Evolutionary conservation across 2,113 vertebrate species (phyloP), one percentile per base, ranked within the genome.

Genomic region (Heterotis niloticus): DNA sequence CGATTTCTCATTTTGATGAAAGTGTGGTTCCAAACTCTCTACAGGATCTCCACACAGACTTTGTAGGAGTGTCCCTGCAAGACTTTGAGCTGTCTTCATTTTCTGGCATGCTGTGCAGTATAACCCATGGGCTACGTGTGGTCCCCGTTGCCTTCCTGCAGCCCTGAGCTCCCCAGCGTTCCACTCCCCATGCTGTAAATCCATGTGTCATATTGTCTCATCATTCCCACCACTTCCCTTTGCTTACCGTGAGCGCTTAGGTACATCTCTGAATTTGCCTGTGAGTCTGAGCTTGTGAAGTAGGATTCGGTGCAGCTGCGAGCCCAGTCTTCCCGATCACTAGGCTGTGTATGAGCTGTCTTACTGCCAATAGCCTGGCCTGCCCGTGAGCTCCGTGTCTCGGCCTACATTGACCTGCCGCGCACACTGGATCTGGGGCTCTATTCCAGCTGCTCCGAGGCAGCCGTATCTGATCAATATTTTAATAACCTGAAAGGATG

Each of bases 401-500:
- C 17, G 24, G 44, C 51, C 17, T 72, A 10, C 51, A 18, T 69
- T 20, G 16, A 51, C 17, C 17, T 72, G 69, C 23, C 29, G 34
- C 28, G 13, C 23, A 12, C 67, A 4, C 23, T 28, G 18, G 81
- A 79, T 86, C 88, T 87, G 85, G 84, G 84, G 86, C 80, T 85
- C 80, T 71, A 60, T 77, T 67, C 24, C 28, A 14, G 26, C 77
- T 52, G 76, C 79, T 71, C 78, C 70, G 64, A 23, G 78, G 76
- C 79, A 66, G 89, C 87, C 83, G 84, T 86, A 83, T 85, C 82
- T 86, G 80, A 91, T 91, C 90, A 90, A 91, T 92, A 92, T 90
- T 91, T 90, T 89, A 92, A 90, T 92, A 90, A 91, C 82, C 84
- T 88, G 87, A 90, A 85, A 90, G 86, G 87, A 92, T 90, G 84